Percentiles rank a stretch among this genome's conserved stretches.
Evolutionary conservation across 2,888 invertebrate species (phyloP).

Genomic region (Acheta domesticus): DNA sequence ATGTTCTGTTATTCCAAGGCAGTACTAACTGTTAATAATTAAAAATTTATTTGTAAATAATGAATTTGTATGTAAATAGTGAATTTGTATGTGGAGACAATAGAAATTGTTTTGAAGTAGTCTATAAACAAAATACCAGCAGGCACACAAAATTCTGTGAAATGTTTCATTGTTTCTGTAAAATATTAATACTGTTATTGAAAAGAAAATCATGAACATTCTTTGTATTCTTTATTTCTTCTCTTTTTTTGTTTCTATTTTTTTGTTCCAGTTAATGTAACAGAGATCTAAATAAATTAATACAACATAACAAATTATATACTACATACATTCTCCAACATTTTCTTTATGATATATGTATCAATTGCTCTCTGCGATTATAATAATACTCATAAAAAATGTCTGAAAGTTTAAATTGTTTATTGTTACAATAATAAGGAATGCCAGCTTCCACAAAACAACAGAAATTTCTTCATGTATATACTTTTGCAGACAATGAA

Average conservation of each 20-base stretch:
- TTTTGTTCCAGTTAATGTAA: not conserved
- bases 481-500: not conserved
- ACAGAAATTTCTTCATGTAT: not conserved
- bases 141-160: no score
- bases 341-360: not conserved
- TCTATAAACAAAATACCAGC: no score
- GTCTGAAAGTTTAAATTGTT: not conserved
- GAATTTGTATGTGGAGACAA: no score
- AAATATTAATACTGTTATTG: no score
- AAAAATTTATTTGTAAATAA: no score
- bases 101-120: no score
- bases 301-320: not conserved
- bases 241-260: not conserved
- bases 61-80: no score
- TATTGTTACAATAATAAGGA: not conserved
- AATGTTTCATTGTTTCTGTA: no score
- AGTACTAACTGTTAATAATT: no score
- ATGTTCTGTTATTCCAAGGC: no score
- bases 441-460: slow-evolving; percentile 6
- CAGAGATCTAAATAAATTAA: slow-evolving; percentile 5
- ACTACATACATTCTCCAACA: slow-evolving; percentile 18
- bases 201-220: no score
- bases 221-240: not conserved
- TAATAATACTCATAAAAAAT: slow-evolving; percentile 3
- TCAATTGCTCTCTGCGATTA: not conserved